Base-by-base conservation (phyloP, 2,888 invertebrate species). In the Cephus pulcher region DNA sequence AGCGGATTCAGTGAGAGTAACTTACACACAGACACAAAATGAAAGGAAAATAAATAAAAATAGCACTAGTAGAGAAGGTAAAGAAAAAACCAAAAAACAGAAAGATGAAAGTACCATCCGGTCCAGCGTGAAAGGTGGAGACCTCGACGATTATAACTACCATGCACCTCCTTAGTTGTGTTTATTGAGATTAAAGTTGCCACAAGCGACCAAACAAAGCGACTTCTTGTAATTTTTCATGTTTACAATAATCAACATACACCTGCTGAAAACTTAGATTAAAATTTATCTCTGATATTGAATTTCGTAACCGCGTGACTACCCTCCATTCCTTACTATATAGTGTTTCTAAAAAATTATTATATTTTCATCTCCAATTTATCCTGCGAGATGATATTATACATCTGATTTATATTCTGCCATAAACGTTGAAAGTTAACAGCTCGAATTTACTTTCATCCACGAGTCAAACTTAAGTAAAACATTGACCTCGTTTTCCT, bases 91-190 rank as follows among this genome's bases (percentile, higher is more conserved):
- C 76, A 79, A 79, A 79, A 76, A 76, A 76, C 69, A 12, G 76
- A 69, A 40, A 74, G 71, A 79, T 79, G 79, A 79, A 79, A 79
- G 79, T 79, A 76, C 76, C 56, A 33, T n/a, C 37, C 79, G 76
- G 74, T 34, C 34, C 74, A 74, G 73, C 82, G 88, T 85, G 89
- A 89, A 88, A 88, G 87, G 86, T 83, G 84, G 81, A 82, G 78
- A 76, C 37, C 78, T 34, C 70, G 15, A 69, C 34, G 74, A 69
- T 80, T 81, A 76, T 76, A 81, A 80, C 79, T 74, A 78, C 69
- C 34, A 40, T 30, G 79, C 80, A 77, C 75, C 73, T 6, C 74
- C 74, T 37, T 68, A 70, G 73, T 76, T 76, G 68, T 76, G 76
- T 78, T 78, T 79, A 68, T 76, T 73, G 69, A 79, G 73, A 74